Evolutionary conservation across 2,113 vertebrate genomes (phyloP).

Genomic region (Columba janthina): DNA sequence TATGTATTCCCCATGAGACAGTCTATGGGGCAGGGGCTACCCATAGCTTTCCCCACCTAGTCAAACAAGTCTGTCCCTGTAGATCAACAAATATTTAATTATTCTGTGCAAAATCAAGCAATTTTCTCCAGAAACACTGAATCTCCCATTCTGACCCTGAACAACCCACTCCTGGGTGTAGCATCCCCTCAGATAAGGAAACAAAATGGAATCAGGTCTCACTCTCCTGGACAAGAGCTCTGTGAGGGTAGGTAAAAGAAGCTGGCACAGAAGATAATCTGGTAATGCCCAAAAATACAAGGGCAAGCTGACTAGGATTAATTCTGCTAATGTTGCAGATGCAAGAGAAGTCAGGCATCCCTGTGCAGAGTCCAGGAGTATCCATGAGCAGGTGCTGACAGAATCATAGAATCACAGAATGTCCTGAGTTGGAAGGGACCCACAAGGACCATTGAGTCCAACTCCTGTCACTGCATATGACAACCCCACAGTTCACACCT

Average conservation of each 20-base stretch:
- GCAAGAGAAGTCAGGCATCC: not conserved
- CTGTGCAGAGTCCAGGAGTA: no score
- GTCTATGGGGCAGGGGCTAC: not conserved
- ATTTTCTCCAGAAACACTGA: not conserved
- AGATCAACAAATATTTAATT: not conserved
- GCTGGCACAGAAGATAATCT: not conserved
- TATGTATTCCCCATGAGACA: not conserved
- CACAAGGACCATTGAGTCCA: no score
- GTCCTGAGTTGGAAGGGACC: no score
- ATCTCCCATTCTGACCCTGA: not conserved
- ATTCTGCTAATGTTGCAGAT: not conserved
- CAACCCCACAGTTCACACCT: no score
- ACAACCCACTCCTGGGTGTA: not conserved
- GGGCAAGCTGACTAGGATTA: not conserved
- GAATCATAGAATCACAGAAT: no score
- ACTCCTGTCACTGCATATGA: no score
- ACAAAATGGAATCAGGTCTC: not conserved
- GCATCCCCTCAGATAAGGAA: not conserved
- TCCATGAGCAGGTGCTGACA: not conserved
- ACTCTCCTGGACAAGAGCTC: not conserved
- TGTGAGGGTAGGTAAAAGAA: not conserved
- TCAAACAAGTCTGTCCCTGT: not conserved
- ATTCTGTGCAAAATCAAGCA: not conserved
- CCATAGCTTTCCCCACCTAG: not conserved
- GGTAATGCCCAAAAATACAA: not conserved